A percentile compares a stretch with the other conserved stretches of the same genome.
Conservation (phyloP, 64 coral and sea anemone species). For the Actinia equina region DNA sequence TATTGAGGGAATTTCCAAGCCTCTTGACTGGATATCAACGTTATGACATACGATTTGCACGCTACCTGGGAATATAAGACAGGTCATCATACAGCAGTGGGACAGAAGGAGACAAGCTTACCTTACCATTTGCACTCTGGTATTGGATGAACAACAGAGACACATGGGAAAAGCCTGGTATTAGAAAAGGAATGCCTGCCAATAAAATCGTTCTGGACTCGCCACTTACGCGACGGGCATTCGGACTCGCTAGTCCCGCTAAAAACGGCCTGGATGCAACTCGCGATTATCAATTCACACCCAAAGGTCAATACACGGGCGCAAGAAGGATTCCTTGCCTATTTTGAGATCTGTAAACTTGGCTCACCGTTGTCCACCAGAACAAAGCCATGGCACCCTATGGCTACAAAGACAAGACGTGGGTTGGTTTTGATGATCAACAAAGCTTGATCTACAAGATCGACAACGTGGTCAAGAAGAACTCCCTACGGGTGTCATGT, state of each 20-base stretch:
- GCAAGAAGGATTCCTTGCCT: conserved; percentile 56
- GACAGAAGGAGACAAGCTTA: conserved; percentile 57
- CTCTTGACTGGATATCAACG: conserved; percentile 68
- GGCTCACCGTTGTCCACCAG: conserved; percentile 37
- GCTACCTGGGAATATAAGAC: conserved; percentile 67
- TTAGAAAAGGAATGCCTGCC: conserved; percentile 67
- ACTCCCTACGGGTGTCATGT: conserved; percentile 55
- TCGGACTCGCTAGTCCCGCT: conserved; percentile 23
- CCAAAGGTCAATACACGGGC: conserved; percentile 52
- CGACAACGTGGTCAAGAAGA: conserved; percentile 56
- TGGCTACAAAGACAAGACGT: conserved; percentile 53
- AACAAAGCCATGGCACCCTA: conserved; percentile 64
- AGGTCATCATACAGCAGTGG: conserved; percentile 69
- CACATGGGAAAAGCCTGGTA: conserved; percentile 61
- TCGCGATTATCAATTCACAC: conserved; percentile 42
- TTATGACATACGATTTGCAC: conserved; percentile 77
- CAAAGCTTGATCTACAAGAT: conserved; percentile 62
- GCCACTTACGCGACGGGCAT: conserved; percentile 50
- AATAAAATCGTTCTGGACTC: conserved; percentile 57
- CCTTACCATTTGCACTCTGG: conserved; percentile 54
- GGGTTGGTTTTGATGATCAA: conserved; percentile 55
- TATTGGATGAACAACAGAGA: conserved; percentile 77
- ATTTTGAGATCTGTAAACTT: conserved; percentile 63
- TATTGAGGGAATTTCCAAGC: conserved; percentile 37
- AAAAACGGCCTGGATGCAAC: conserved; percentile 33